Percentiles rank a stretch among this genome's conserved stretches.
phyloP scores from a whole-genome alignment of 2,113 vertebrate genomes.

The Equus quagga region DNA sequence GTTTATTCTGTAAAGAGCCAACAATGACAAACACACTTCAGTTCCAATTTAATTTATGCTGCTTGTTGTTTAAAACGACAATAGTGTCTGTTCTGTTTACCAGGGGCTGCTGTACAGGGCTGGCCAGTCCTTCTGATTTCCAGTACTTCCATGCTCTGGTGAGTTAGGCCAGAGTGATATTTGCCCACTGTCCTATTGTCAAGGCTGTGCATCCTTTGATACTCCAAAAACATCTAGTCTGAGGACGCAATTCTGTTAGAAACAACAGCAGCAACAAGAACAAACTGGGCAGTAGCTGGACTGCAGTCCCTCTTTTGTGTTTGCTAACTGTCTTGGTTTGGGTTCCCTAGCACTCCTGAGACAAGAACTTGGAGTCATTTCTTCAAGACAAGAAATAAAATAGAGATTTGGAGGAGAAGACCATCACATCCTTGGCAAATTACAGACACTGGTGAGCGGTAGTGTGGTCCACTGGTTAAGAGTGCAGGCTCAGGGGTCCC shows the following conservation, averaged over 20 bases:
- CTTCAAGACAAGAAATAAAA: not conserved
- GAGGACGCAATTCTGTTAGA: not conserved
- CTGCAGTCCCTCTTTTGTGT: not conserved
- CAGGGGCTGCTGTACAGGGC: not conserved
- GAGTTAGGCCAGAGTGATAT: not conserved
- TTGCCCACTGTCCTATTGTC: not conserved
- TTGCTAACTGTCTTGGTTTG: not conserved
- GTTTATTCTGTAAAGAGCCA: slow-evolving; percentile 64
- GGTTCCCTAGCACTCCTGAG: not conserved
- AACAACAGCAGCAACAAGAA: not conserved
- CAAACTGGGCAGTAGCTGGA: not conserved
- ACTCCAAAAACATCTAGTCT: not conserved
- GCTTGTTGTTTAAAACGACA: slow-evolving; percentile 60
- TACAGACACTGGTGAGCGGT: too few species aligned
- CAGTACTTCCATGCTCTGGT: not conserved
- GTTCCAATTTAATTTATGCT: slow-evolving; percentile 65
- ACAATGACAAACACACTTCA: slow-evolving; percentile 32
- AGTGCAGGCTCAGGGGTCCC: not conserved
- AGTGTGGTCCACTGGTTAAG: not conserved
- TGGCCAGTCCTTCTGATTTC: not conserved
- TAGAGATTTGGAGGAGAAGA: not conserved
- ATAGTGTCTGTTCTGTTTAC: slow-evolving; percentile 36
- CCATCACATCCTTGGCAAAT: not conserved
- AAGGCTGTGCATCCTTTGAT: not conserved
- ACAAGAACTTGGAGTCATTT: not conserved